phyloP scores from a whole-genome alignment of 2,113 vertebrate species.

The Ceyx cyanopectus region DNA sequence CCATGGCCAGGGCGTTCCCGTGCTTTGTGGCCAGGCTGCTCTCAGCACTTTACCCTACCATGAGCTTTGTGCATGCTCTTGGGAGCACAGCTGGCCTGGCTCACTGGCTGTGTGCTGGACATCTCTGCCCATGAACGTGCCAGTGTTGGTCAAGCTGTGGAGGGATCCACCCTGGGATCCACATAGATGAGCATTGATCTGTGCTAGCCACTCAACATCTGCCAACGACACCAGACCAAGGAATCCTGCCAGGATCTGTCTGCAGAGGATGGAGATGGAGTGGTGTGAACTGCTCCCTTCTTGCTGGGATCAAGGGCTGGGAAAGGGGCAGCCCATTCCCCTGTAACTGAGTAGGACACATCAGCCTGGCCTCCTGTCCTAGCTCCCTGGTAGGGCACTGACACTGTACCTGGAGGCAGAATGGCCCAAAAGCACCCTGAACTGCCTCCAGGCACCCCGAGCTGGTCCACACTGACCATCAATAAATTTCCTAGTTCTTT shows the following conservation, averaged over 20 bases:
- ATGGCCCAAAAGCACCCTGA: neutral
- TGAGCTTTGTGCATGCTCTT: neutral
- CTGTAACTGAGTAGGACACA: neutral
- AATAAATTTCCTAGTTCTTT: neutral
- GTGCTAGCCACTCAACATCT: neutral
- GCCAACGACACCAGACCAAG: neutral
- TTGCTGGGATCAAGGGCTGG: neutral
- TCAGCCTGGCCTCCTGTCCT: neutral
- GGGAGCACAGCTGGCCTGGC: neutral
- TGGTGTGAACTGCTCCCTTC: neutral
- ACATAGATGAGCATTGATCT: neutral
- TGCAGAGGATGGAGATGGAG: neutral
- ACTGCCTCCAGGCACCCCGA: neutral
- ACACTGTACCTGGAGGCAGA: neutral
- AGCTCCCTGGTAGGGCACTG: neutral
- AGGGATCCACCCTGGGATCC: neutral
- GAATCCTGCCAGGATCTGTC: neutral
- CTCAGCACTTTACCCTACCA: fast-evolving
- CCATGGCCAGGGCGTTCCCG: neutral
- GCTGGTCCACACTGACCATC: neutral
- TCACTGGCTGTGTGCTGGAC: neutral
- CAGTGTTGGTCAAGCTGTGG: neutral
- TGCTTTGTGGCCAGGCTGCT: neutral
- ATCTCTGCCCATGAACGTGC: neutral
- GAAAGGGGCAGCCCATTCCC: neutral